Base-by-base conservation (phyloP, 2,888 invertebrate genomes). In the Cyclophora albipunctata region DNA sequence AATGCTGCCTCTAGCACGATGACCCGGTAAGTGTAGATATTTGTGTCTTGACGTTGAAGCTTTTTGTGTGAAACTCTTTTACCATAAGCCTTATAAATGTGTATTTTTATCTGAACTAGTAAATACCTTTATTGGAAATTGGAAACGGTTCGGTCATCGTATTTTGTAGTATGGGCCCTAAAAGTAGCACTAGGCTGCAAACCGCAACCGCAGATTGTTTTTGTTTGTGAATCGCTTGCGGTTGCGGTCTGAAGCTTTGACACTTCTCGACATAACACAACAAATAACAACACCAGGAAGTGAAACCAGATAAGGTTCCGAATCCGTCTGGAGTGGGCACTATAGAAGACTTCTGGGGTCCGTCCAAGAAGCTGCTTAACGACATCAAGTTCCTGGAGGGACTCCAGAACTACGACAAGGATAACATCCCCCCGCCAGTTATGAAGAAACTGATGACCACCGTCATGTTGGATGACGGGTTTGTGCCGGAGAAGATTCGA, bases 351-450 rank as follows among this genome's bases (percentile, higher is more conserved):
- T 98, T 93, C 72, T 98, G 98, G 98, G 95, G 94, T 0, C 93
- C 96, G 0, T 96, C 98, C 0, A 94, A 96, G 70, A 94, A 95
- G 73, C 78, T 97, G 20, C 88, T 98, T 2, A 95, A 96, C 54
- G 98, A 98, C 73, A 93, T 97, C 61, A 97, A 95, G 73, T 98
- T 99, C 74, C 81, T 99, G 49, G 97, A 98, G 58, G 91, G 92
- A 20, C 88, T 99, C 49, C 91, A 96, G 42, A 91, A 93, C 64
- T 99, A 94, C 66, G 98, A 98, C 71, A 98, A 97, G 77, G 98
- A 99, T 67, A 97, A 97, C 71, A 98, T 99, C 59, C 92, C 95
- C 0, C 92, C 94, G 0, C 77, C 91, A 0, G 91, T 96, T 2
- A 98, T 98, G 87, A 94, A 95, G 73, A 95, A 93, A 68, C 90